phyloP scores from a whole-genome alignment of 1,140 invertebrate species.

The Lanistes nyassanus region DNA sequence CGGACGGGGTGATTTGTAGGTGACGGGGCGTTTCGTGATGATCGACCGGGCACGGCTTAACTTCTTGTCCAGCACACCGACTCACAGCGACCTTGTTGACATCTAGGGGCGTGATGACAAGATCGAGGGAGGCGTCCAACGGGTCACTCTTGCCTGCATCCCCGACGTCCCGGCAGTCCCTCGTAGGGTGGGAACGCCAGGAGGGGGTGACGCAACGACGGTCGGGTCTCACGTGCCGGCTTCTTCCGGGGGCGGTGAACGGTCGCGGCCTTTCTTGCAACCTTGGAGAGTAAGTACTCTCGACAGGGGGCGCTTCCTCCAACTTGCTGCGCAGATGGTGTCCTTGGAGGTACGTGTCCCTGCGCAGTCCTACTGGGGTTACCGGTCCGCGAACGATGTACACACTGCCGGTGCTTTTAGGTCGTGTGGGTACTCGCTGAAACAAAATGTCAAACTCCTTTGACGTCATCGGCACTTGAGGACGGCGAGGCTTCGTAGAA shows the following conservation, averaged over 20 bases:
- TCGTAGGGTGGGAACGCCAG: not conserved
- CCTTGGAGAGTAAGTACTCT: not conserved
- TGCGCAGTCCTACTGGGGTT: conserved; percentile 11
- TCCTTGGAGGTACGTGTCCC: conserved; percentile 22
- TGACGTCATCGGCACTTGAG: not conserved
- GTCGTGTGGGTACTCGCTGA: conserved; percentile 13
- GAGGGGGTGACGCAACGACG: not conserved
- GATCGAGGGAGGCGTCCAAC: not conserved
- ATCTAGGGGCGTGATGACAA: conserved; percentile 9
- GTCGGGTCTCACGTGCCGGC: not conserved
- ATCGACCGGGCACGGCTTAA: no score
- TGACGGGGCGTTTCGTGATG: no score
- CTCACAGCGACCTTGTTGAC: not conserved
- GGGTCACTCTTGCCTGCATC: not conserved
- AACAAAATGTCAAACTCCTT: conserved; percentile 16
- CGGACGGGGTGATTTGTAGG: no score
- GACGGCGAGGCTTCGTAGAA: no score
- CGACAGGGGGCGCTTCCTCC: not conserved
- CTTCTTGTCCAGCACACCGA: not conserved
- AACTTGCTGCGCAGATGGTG: not conserved
- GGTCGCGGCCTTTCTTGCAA: not conserved
- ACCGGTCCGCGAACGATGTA: conserved; percentile 18
- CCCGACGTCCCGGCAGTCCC: not conserved
- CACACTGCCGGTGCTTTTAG: conserved; percentile 22
- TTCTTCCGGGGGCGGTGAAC: conserved; percentile 10